A percentile compares a stretch with the other conserved stretches of the same genome.
These are phyloP conservation scores for Syrphus vitripennis DNA, from an alignment of 2,888 invertebrate genomes.

Conservation along the genomic window DNA sequence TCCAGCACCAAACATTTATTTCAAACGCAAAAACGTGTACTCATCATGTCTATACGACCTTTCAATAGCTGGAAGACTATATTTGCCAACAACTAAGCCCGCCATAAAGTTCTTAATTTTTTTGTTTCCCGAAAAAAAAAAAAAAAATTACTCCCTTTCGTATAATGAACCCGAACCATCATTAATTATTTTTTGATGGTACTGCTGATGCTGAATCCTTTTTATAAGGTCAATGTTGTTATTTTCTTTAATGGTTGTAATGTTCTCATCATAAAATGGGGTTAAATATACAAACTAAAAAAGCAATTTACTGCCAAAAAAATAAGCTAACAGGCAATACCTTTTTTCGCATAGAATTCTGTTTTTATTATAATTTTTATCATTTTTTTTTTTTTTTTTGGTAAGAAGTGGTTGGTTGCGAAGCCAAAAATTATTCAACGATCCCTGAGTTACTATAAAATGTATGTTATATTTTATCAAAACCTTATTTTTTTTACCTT, in stretches of 20 bases:
- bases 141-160: background rate
- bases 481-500: background rate
- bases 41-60: too few species aligned
- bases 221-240: background rate
- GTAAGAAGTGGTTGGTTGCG: background rate
- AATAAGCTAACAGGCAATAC: background rate
- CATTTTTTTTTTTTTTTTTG: background rate
- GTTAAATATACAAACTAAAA: background rate
- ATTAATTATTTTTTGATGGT: background rate
- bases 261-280: background rate
- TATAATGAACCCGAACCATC: background rate
- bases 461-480: background rate
- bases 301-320: background rate
- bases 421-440: background rate
- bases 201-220: background rate
- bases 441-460: background rate
- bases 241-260: background rate
- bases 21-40: too few species aligned
- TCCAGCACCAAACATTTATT: too few species aligned
- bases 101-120: too few species aligned
- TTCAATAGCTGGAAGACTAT: too few species aligned
- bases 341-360: background rate
- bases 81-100: too few species aligned
- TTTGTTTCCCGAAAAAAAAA: too few species aligned
- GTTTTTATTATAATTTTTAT: background rate